A percentile compares a stretch with the other conserved stretches of the same genome.
These are phyloP conservation scores for Priapulus caudatus DNA, from an alignment of 2,888 invertebrate genomes.

Conservation along the genomic window DNA sequence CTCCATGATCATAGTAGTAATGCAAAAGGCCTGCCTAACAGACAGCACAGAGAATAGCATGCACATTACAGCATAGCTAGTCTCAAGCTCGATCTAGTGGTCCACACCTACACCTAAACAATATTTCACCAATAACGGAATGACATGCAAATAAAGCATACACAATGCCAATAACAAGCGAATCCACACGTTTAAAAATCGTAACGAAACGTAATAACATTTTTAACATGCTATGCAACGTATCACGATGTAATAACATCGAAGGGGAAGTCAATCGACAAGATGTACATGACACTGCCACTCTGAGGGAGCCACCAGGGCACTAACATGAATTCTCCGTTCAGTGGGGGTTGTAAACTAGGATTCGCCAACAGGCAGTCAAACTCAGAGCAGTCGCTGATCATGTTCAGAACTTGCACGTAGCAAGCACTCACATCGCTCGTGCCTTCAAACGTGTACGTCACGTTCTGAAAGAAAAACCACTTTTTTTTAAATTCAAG, in stretches of 20 bases:
- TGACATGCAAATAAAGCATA: not conserved
- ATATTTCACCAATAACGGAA: not conserved
- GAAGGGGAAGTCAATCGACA: too few relatives aligned
- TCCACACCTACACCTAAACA: too few relatives aligned
- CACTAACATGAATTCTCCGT: constrained; percentile 24
- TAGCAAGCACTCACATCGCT: constrained; percentile 28
- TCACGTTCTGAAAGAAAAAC: constrained; percentile 22
- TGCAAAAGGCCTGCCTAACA: constrained; percentile 42
- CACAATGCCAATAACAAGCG: not conserved
- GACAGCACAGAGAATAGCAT: too few relatives aligned
- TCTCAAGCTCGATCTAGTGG: too few relatives aligned
- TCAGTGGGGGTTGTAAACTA: constrained; percentile 28
- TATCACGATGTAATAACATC: too few relatives aligned
- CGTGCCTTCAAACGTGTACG: constrained; percentile 29
- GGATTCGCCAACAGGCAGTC: constrained; percentile 23
- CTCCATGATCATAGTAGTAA: constrained; percentile 36
- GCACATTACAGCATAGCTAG: too few relatives aligned
- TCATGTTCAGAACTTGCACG: constrained; percentile 28
- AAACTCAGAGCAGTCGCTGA: constrained; percentile 24
- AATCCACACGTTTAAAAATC: too few relatives aligned
- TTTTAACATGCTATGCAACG: too few relatives aligned
- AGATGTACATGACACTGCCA: constrained; percentile 21
- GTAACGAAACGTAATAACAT: too few relatives aligned
- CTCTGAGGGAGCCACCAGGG: constrained; percentile 20
- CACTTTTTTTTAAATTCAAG: too few relatives aligned